phyloP scores from a whole-genome alignment of 2,113 vertebrate genomes.

The Numenius arquata region DNA sequence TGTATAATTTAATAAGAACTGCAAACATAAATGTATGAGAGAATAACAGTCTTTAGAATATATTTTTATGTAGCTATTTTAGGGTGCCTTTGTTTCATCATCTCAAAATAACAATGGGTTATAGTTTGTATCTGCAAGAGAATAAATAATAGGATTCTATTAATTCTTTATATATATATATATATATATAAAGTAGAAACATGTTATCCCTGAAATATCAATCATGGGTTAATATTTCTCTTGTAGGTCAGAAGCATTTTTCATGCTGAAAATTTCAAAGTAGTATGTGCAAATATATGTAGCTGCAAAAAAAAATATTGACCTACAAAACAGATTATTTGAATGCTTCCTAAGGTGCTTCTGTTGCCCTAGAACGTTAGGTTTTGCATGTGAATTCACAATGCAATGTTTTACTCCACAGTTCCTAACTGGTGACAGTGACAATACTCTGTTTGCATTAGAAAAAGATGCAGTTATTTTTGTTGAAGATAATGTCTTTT shows the following conservation, averaged over 20 bases:
- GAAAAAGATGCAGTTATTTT: neutral
- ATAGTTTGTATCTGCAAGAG: neutral
- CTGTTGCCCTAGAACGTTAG: neutral
- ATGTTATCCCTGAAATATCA: neutral
- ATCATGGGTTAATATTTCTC: neutral
- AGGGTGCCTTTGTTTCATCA: neutral
- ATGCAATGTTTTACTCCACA: neutral
- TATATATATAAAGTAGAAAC: neutral
- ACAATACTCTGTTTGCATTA: neutral
- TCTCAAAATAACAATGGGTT: neutral
- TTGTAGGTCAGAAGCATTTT: neutral
- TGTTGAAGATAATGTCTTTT: neutral
- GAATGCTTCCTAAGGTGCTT: neutral
- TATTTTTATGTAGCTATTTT: neutral
- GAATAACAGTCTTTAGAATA: neutral
- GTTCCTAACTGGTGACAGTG: neutral
- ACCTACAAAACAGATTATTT: neutral
- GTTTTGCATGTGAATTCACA: neutral
- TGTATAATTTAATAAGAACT: neutral
- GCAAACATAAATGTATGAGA: neutral
- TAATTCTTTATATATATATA: neutral
- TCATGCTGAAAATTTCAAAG: neutral
- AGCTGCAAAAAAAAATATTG: neutral
- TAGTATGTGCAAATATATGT: neutral
- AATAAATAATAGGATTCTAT: neutral